These are phyloP conservation scores for Trachymyrmex septentrionalis DNA, from an alignment of 1,140 invertebrate species.

Conservation along the genomic window DNA sequence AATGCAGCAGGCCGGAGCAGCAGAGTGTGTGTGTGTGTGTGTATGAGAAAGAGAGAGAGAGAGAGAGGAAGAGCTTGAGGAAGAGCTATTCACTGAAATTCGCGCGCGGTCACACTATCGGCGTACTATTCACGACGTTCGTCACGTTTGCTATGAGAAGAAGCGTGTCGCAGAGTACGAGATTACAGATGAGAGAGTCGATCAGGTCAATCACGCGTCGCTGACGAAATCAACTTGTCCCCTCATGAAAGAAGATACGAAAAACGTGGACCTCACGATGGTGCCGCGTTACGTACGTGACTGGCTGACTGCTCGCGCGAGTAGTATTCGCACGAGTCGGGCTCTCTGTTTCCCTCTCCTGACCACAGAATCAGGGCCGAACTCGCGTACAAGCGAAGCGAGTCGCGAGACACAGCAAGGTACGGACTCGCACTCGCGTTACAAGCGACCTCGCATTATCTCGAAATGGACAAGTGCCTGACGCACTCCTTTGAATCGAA, in stretches of 20 bases:
- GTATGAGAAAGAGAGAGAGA: too few species aligned
- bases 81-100: conserved; percentile 37
- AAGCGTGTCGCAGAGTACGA: neutral
- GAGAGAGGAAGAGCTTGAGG: neutral
- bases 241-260: conserved; percentile 57
- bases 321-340: conserved; percentile 58
- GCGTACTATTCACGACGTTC: neutral
- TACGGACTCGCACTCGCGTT: too few species aligned
- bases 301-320: conserved; percentile 56
- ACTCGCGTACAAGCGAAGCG: neutral
- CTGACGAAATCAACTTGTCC: conserved; percentile 65
- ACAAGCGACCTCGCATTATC: neutral
- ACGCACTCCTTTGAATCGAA: neutral
- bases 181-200: neutral
- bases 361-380: conserved; percentile 26
- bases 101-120: conserved; percentile 8
- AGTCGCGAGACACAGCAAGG: neutral
- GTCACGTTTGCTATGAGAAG: neutral
- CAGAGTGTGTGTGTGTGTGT: neutral
- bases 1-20: neutral
- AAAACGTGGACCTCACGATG: conserved; percentile 56
- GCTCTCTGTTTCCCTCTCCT: conserved; percentile 48
- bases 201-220: neutral
- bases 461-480: neutral
- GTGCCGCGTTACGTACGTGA: conserved; percentile 70